phyloP scores from a whole-genome alignment of 2,113 vertebrate genomes.

The Varanus komodoensis region DNA sequence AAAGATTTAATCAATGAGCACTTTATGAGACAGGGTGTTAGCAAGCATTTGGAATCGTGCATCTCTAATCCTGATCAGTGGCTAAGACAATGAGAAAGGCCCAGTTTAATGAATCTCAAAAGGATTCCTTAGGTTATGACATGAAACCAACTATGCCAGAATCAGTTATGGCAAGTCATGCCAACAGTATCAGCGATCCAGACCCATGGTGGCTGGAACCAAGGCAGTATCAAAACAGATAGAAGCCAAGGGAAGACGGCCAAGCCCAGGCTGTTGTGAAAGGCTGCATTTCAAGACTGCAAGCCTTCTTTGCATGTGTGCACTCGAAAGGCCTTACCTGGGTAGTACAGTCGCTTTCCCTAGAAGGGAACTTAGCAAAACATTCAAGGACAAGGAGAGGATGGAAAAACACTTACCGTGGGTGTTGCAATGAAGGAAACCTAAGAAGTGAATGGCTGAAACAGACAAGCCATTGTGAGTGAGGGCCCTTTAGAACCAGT shows the following conservation, averaged over 20 bases:
- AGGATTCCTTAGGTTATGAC: background rate
- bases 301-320: background rate
- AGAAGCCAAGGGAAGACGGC: background rate
- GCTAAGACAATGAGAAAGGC: slow-evolving; percentile 1
- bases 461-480: slow-evolving; percentile 56
- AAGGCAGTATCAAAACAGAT: background rate
- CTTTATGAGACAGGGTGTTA: slow-evolving; percentile 11
- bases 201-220: background rate
- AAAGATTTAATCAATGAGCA: slow-evolving; percentile 32
- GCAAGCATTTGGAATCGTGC: background rate
- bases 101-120: background rate
- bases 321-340: background rate
- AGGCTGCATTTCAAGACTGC: background rate
- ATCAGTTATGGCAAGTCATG: background rate
- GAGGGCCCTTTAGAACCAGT: slow-evolving; percentile 19
- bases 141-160: background rate
- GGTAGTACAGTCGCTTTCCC: background rate
- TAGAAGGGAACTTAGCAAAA: slow-evolving; percentile 28
- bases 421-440: slow-evolving; percentile 54
- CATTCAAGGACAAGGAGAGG: slow-evolving; percentile 54
- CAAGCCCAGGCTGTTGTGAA: background rate
- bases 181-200: background rate
- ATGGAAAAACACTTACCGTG: slow-evolving; percentile 63
- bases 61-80: slow-evolving; percentile 5
- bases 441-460: slow-evolving; percentile 62